Base-by-base conservation (phyloP, 2,888 invertebrate species). In the Euzetes globulus region DNA sequence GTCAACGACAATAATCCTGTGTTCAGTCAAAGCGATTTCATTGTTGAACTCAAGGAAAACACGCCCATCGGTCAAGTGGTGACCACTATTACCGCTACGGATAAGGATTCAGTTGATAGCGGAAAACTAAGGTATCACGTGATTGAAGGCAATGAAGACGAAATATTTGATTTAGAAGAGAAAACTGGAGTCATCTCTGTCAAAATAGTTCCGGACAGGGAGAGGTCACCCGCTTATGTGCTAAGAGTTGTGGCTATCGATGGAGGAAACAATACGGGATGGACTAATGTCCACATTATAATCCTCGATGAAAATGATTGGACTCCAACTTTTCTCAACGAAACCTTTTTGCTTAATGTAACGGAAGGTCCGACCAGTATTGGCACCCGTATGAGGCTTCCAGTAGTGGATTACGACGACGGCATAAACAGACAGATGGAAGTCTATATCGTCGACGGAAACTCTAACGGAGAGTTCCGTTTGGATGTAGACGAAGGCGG, bases 371-470 rank as follows among this genome's bases (percentile, higher is more conserved):
- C 78, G n/a, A 77, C 77, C 15, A 77, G 78, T 73, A 50, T 78
- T 60, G 80, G 70, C 72, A 78, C 77, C 7, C 74, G 76, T 68
- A 77, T 78, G 60, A 78, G 77, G 37, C 71, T 78, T 33, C 80
- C 78, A 83, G 87, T 87, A 81, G 83, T 93, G 55, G 86, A 91
- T 1, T 92, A 92, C 4, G 86, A 78, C 82, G 81, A 81, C 76
- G 80, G 80, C 15, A 75, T 76, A 27, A 80, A 80, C 75, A 73
- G 79, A 65, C 78, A 80, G 73, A 77, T 80, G 77, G 79, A 80
- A 50, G 78, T 80, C 58, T 76, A 77, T 55, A 80, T 80, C 27
- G 74, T 79, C 9, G 80, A 80, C 74, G 80, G 80, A 47, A 80
- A 80, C 50, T 75, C 78, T 17, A 78, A 79, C 41, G 78, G 78